Evolutionary conservation across 2,797 vertebrate genomes (phyloP), one percentile per base, ranked within the genome.

Genomic region (Falco novaeseelandiae): DNA sequence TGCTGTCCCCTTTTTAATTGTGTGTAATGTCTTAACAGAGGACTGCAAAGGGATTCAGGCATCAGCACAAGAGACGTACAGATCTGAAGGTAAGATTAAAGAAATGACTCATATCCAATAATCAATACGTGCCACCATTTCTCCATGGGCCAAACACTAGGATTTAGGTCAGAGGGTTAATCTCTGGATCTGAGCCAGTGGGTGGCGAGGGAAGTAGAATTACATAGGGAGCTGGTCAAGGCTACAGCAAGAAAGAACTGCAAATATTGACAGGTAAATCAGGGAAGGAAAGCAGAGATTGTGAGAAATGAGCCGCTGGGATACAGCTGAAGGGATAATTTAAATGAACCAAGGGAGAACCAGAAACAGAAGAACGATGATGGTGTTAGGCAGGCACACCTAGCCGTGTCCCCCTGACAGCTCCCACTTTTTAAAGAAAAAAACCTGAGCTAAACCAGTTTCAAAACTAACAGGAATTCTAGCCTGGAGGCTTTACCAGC

Each of bases 81-180:
- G 26, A 42, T 46, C 76, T 65, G 73, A 93, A 72, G 52, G 70
- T 27, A 81, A 44, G 54, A 58, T 67, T 73, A 86, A 69, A 86
- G 74, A 90, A 87, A 76, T 61, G 1, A 55, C 59, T 76, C 18
- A 5, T 27, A 36, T 49, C 34, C 44, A 46, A 4, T 14, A 30
- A 18, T 63, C 36, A 12, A 8, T 73, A 29, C 0, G 0, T 48
- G 22, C 9, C 30, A 29, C 8, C 3, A 0, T 63, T 90, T 70
- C 49, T 92, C 63, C 7, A 9, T 34, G 29, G 62, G 26, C 40
- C 55, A 63, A 20, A 44, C 27, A 19, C 2, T 21, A 58, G 22
- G 15, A 17, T 86, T 46, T 36, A 15, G 36, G 30, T 80, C 54
- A 55, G 11, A 48, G 9, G 12, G 38, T 93, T 81, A 96, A 83